Base-by-base conservation (phyloP, 2,888 invertebrate species). In the Hemaris fuciformis region DNA sequence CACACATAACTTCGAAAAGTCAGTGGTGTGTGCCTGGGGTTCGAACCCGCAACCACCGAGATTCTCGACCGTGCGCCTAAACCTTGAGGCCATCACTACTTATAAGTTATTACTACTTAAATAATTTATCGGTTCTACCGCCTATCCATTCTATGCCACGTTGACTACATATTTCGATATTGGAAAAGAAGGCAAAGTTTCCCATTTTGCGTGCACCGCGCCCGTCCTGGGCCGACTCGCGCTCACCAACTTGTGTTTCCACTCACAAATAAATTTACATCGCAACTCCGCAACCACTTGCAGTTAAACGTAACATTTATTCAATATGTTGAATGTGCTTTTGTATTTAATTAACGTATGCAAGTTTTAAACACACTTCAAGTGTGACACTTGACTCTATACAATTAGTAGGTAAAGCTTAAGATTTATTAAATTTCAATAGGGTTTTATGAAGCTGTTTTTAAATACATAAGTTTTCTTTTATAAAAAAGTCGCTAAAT, bases 121-220 rank as follows among this genome's bases (percentile, higher is more conserved):
- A 18, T 18, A 15, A 43, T 18, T 18, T 27, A 53, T 3, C 53
- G 53, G 27, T 6, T 53, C 53, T 53, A 15, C 18, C 7, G 4
- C 15, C 31, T 15, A 31, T 18, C 27, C 25, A 64, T 20, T 76
- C 75, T 85, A 80, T 85, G 71, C n/a, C 57, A 59, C 64, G 69
- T 68, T 70, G 73, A 75, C 78, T 80, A 83, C 18, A 72, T 48
- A 48, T 48, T 53, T 53, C 53, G 53, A 53, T 53, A 53, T 53
- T 53, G 77, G 82, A 70, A 77, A 85, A 83, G 86, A 79, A 82
- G 86, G 81, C 67, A 71, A 89, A 89, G 79, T 89, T 89, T 85
- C 73, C 73, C 77, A 74, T 85, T 81, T 81, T 77, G 77, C 80
- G 77, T 83, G 77, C 77, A 72, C 69, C 66, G 70, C 72, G 70